Evolutionary conservation across 2,888 invertebrate genomes (phyloP).

Genomic region (Acrocyrtus sp.): DNA sequence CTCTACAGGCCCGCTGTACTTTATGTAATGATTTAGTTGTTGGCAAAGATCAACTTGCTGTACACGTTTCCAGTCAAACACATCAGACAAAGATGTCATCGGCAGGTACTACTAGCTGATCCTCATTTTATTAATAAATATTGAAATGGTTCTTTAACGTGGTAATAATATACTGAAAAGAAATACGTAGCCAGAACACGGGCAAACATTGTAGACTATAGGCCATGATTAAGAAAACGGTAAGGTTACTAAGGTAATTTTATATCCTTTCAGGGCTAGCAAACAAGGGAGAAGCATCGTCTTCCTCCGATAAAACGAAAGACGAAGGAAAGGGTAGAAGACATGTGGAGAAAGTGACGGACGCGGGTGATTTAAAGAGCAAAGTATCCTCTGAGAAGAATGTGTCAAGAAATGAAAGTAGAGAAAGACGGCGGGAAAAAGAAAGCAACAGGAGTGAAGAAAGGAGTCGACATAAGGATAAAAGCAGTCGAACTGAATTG

Average conservation of each 20-base stretch:
- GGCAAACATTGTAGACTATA: too few relatives aligned
- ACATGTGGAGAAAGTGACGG: too few relatives aligned
- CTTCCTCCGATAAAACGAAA: background rate
- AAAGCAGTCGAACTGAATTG: slow-evolving; percentile 23
- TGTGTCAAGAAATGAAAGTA: slow-evolving; percentile 9
- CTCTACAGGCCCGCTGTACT: slow-evolving; percentile 56
- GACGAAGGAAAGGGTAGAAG: background rate
- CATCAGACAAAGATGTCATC: slow-evolving; percentile 53
- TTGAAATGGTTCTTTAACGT: too few relatives aligned
- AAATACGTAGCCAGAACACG: too few relatives aligned
- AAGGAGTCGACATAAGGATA: slow-evolving; percentile 5
- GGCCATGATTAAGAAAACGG: background rate
- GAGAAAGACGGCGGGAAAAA: slow-evolving; percentile 7
- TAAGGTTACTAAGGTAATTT: too few relatives aligned
- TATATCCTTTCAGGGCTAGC: slow-evolving; percentile 3
- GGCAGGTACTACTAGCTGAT: slow-evolving; percentile 49
- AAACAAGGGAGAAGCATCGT: slow-evolving; percentile 3
- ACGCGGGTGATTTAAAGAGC: too few relatives aligned
- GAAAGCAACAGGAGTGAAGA: slow-evolving; percentile 6
- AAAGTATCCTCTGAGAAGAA: too few relatives aligned
- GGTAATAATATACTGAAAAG: too few relatives aligned
- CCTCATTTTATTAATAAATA: too few relatives aligned
- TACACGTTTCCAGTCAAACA: slow-evolving; percentile 50
- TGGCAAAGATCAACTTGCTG: slow-evolving; percentile 47
- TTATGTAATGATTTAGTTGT: slow-evolving; percentile 55